Base-by-base conservation (phyloP, 2,113 vertebrate genomes). In the Aleadryas rufinucha region DNA sequence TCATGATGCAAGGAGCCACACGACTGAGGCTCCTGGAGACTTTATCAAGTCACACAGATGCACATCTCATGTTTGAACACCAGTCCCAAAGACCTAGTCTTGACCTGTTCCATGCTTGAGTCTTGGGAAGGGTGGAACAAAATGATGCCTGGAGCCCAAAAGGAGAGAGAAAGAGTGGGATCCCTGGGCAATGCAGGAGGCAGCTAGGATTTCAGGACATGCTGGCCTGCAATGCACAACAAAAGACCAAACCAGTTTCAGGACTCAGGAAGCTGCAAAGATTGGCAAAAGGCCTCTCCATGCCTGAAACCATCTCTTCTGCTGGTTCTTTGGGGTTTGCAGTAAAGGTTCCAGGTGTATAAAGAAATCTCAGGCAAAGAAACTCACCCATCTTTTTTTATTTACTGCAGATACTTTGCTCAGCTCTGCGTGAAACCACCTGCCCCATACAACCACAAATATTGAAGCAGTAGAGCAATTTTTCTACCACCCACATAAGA, bases 401-500 rank as follows among this genome's bases (percentile, higher is more conserved):
- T 64, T 96, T 93, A 70, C 64, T 90, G 11, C 19, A 95, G 88
- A 84, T 13, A 88, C 88, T 94, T 91, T 92, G 22, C 68, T 92
- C 60, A 75, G 90, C 64, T 90, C 64, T 96, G 68, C 39, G 9
- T 94, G 96, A 96, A 97, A 71, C 44, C 95, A 93, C 95, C 95
- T 95, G 93, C 84, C 92, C 71, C 71, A 63, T 54, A 83, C 89
- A 89, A 90, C 93, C 94, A 95, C 87, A 96, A 95, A 91, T 94
- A 95, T 74, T 93, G 90, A 63, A 94, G 76, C 47, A 83, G 63
- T 33, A 80, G 47, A 96, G 79, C 76, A 92, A 84, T 94, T 96
- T 95, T 93, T 96, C 68, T 93, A 93, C 93, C 95, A 96, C 93
- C 94, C 95, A 96, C 95, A 86, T 84, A 75, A 96, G 95, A 95